Conservation (phyloP, 2,888 invertebrate genomes). For the Xestia ashworthii region DNA sequence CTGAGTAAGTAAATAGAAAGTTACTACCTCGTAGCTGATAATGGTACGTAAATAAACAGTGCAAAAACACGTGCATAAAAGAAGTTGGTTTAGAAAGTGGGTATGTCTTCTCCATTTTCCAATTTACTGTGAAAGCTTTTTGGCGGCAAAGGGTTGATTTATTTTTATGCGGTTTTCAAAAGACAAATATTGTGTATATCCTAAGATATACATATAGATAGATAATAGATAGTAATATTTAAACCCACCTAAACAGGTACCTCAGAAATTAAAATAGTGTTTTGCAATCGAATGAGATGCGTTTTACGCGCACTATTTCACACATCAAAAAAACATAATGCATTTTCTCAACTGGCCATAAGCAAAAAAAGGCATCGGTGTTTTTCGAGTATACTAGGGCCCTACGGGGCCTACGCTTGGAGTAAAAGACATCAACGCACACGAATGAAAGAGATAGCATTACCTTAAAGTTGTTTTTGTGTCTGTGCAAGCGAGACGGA, state of each 20-base stretch:
- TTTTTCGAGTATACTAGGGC: conserved; percentile 73
- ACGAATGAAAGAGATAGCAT: conserved; percentile 76
- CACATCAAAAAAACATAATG: not conserved
- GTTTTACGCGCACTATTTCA: conserved; percentile 14
- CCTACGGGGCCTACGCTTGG: conserved; percentile 74
- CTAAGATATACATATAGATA: no score
- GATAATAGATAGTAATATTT: not conserved
- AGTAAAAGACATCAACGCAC: conserved; percentile 89
- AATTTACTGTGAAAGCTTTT: not conserved
- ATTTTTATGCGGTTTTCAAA: not conserved
- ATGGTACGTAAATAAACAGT: conserved; percentile 20
- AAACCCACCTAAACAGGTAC: not conserved
- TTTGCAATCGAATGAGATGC: not conserved
- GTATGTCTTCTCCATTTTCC: not conserved
- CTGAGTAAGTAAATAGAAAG: conserved; percentile 21
- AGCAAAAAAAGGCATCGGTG: conserved; percentile 29
- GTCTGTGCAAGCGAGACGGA: conserved; percentile 82
- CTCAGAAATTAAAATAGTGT: not conserved
- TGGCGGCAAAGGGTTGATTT: not conserved
- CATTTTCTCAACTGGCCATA: not conserved
- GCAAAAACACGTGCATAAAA: conserved; percentile 17
- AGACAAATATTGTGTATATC: not conserved
- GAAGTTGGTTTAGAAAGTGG: conserved; percentile 19
- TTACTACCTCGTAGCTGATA: conserved; percentile 18
- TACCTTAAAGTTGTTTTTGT: conserved; percentile 69